Evolutionary conservation across 1,140 invertebrate genomes (phyloP).

Genomic region (Venustaconcha ellipsiformis): DNA sequence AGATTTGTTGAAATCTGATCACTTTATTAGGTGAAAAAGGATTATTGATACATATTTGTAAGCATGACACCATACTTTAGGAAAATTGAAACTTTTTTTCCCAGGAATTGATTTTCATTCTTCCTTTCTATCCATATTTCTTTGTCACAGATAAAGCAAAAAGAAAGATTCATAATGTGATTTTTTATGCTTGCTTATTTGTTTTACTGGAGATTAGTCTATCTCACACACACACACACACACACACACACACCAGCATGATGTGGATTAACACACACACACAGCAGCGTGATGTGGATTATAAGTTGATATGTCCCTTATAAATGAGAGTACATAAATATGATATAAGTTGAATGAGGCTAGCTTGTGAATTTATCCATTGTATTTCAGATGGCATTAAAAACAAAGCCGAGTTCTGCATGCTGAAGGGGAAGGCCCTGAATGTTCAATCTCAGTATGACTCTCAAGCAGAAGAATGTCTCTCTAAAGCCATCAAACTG

Average conservation of each 20-base stretch:
- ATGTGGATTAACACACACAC: not conserved
- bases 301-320: not conserved
- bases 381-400: slow-evolving; percentile 59
- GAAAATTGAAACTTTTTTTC: no score
- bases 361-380: slow-evolving; percentile 1
- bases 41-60: no score
- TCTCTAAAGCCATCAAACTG: slow-evolving; percentile 88
- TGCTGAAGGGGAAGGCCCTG: slow-evolving; percentile 81
- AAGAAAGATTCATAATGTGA: no score
- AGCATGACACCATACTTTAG: no score
- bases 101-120: no score
- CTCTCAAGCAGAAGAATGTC: slow-evolving; percentile 78
- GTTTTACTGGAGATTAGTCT: no score
- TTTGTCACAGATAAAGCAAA: no score
- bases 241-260: not conserved
- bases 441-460: slow-evolving; percentile 81
- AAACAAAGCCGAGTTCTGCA: slow-evolving; percentile 79
- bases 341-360: not conserved
- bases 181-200: no score
- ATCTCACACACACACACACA: no score
- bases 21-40: no score
- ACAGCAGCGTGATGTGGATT: not conserved
- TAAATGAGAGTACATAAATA: not conserved
- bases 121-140: no score
- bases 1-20: no score